These are phyloP conservation scores for Paraescarpia echinospica DNA, from an alignment of 1,140 invertebrate species.

Conservation along the genomic window DNA sequence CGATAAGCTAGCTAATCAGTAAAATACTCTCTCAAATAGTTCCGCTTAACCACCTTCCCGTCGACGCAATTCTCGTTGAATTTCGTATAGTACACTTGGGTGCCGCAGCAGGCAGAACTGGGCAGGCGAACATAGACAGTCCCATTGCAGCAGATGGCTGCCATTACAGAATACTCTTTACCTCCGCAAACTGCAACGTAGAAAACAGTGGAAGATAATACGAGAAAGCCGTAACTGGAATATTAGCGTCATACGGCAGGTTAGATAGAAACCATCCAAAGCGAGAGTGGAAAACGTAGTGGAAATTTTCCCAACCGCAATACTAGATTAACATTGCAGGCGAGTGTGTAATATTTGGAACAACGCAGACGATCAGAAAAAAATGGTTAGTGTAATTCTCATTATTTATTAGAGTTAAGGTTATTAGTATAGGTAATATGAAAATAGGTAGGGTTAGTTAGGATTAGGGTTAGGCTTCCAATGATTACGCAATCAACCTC, in stretches of 20 bases:
- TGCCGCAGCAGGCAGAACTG: neutral
- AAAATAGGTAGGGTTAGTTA: no score
- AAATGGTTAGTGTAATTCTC: no score
- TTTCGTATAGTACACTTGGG: neutral
- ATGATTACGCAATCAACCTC: no score
- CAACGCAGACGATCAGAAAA: no score
- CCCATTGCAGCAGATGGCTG: neutral
- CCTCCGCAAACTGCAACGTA: neutral
- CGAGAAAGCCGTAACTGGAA: no score
- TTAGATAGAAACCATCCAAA: neutral
- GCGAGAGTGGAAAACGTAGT: neutral
- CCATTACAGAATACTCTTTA: neutral
- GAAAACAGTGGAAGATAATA: neutral
- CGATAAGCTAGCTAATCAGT: no score
- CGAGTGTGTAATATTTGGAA: no score
- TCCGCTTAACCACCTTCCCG: neutral
- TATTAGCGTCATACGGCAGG: neutral
- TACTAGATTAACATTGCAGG: no score
- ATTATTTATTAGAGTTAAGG: no score
- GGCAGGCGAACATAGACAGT: neutral
- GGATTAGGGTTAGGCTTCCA: no score
- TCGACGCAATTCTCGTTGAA: neutral
- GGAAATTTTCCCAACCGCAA: neutral
- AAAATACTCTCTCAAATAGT: neutral
- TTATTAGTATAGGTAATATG: no score